Evolutionary conservation across 2,113 vertebrate species (phyloP).

Genomic region (Accipiter cooperii): DNA sequence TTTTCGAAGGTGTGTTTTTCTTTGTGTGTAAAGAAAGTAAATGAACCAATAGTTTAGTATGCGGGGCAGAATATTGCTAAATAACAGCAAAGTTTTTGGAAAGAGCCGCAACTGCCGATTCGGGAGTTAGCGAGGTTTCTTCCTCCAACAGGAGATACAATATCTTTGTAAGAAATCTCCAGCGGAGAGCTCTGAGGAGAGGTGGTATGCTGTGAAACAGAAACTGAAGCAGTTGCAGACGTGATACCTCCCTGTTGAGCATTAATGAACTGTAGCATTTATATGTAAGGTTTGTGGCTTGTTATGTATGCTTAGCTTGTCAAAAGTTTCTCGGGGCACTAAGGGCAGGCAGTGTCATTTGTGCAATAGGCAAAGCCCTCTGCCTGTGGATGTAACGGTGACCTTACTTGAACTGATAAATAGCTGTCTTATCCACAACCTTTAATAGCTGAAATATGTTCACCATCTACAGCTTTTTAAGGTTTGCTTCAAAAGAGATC

Average conservation of each 20-base stretch:
- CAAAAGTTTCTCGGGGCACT: not conserved
- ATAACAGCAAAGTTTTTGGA: not conserved
- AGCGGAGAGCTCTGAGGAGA: not conserved
- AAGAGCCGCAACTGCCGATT: not conserved
- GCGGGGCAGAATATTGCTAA: not conserved
- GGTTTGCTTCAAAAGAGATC: not conserved
- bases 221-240: not conserved
- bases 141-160: not conserved
- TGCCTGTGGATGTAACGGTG: not conserved
- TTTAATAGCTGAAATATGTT: not conserved
- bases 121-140: not conserved
- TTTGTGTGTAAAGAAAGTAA: not conserved
- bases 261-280: not conserved
- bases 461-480: not conserved
- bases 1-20: not conserved
- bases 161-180: not conserved
- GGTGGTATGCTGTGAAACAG: not conserved
- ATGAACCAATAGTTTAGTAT: not conserved
- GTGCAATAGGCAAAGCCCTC: not conserved
- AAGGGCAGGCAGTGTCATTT: not conserved
- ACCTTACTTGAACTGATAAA: constrained; percentile 31
- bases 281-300: not conserved
- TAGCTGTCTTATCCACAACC: not conserved
- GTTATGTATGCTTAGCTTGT: not conserved
- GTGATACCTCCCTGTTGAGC: not conserved